These are phyloP conservation scores for Radopholus similis DNA, from an alignment of 1,140 invertebrate genomes.

Conservation along the genomic window DNA sequence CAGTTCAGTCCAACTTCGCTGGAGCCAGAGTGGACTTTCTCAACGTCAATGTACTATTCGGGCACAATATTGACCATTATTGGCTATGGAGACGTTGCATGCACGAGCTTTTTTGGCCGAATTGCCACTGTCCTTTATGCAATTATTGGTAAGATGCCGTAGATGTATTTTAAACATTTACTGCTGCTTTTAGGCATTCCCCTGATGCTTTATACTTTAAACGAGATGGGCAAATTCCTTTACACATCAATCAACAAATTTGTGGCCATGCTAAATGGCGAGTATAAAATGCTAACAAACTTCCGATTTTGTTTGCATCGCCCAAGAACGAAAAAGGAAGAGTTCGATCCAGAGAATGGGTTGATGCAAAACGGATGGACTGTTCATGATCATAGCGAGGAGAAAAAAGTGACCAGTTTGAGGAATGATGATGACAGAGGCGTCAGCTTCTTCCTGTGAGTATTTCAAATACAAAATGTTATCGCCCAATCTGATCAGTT, in stretches of 20 bases:
- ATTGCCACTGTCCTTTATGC: constrained; percentile 92
- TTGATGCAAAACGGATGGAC: no score
- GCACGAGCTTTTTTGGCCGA: constrained; percentile 84
- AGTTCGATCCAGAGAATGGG: no score
- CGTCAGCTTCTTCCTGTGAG: no score
- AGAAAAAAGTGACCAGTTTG: no score
- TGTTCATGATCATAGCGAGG: no score
- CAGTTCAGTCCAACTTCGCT: neutral
- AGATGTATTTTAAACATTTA: no score
- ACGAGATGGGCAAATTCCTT: constrained; percentile 91
- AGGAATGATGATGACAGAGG: no score
- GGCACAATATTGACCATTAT: constrained; percentile 59
- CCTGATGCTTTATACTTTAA: constrained; percentile 85
- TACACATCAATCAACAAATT: constrained; percentile 70
- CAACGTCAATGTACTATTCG: constrained; percentile 44
- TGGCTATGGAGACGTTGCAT: constrained; percentile 89
- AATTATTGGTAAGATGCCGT: constrained; percentile 82
- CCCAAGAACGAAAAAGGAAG: no score
- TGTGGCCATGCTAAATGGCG: constrained; percentile 12
- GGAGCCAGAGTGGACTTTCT: constrained; percentile 40
- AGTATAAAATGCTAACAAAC: neutral
- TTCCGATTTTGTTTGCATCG: neutral
- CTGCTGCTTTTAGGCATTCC: constrained; percentile 91
- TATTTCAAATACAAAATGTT: no score
- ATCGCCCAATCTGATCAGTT: no score